Base-by-base conservation (phyloP, 2,113 vertebrate genomes). In the Vanacampus margaritifer region DNA sequence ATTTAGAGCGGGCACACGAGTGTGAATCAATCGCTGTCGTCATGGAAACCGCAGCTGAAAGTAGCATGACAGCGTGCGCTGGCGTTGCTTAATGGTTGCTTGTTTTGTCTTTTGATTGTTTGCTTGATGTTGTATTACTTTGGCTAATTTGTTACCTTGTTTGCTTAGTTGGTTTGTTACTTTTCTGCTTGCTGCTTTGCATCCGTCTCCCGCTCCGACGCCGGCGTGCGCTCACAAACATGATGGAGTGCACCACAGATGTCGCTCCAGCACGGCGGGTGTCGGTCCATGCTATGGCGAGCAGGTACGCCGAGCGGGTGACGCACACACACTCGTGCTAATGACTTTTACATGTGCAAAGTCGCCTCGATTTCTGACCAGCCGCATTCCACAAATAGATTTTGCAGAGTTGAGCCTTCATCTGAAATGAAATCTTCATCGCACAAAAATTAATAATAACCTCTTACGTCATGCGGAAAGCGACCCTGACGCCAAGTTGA, bases 271-370 rank as follows among this genome's bases (percentile, higher is more conserved):
- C 58, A n/a, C 58, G 21, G 58, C 35, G 35, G 58, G 58, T 36
- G 58, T n/a, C 35, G 51, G 51, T 11, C 17, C 59, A 80, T 61
- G 64, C 65, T 66, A 59, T 13, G 65, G 36, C 68, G 77, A 24
- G 17, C 67, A 73, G 11, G 35, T 56, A 73, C 74, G 56, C 69
- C 8, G 54, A 24, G 28, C 28, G 28, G 4, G 28, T 4, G 28
- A 68, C 50, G 28, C 64, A 61, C 41, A 45, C 68, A 68, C 67
- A 41, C 51, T 45, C 62, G 41, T 1, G 68, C 80, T 91, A 85
- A 91, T 90, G 78, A 80, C 71, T 90, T 91, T 85, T 88, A 86
- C 89, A 91, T 88, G 75, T 87, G 80, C 79, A 48, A 62, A 82
- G 75, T 73, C 75, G 83, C 84, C 86, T 81, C 80, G 58, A 62